Base-by-base conservation (phyloP, 2,113 vertebrate genomes). In the Xiphophorus maculatus region DNA sequence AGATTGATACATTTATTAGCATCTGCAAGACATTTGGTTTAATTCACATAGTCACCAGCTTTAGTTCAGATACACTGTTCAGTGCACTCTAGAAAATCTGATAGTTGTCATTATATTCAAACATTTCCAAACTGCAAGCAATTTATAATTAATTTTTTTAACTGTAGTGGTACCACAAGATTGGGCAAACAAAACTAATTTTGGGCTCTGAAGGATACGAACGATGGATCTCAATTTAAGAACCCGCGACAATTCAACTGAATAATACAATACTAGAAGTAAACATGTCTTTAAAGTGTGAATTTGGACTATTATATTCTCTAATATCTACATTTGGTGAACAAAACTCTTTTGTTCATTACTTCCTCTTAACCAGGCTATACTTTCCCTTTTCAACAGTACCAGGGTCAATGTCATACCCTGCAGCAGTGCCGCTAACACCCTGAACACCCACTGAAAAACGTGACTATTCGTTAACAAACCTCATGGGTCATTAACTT, bases 401-500 rank as follows among this genome's bases (percentile, higher is more conserved):
- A 62, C 69, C 2, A 69, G 87, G 90, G 91, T 91, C 89, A 93
- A 72, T 51, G 82, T 89, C 76, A 68, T 63, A 74, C 62, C 87
- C 91, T 83, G 84, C 88, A 86, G 90, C 91, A 89, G 85, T 88
- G 80, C 71, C 69, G 81, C 80, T 78, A 35, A 83, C 74, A 77
- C 70, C 74, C 40, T 76, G 66, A n/a, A n/a, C n/a, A n/a, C 77
- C 72, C 66, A 72, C 80, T 83, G 5, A 73, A 72, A 73, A 87
- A 88, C 83, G 68, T 73, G 83, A 81, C 78, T 78, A 27, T 88
- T 74, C 62, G 81, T 92, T 90, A 90, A 90, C 85, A 86, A 90
- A 92, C 84, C 81, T 87, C 81, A 66, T 70, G 87, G 87, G 85
- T 85, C 89, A 91, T 74, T 89, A 81, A 82, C 76, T 79, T 84